A percentile compares a stretch with the other conserved stretches of the same genome.
phyloP scores from a whole-genome alignment of 2,888 invertebrate species.

The Melinaea menophilus region DNA sequence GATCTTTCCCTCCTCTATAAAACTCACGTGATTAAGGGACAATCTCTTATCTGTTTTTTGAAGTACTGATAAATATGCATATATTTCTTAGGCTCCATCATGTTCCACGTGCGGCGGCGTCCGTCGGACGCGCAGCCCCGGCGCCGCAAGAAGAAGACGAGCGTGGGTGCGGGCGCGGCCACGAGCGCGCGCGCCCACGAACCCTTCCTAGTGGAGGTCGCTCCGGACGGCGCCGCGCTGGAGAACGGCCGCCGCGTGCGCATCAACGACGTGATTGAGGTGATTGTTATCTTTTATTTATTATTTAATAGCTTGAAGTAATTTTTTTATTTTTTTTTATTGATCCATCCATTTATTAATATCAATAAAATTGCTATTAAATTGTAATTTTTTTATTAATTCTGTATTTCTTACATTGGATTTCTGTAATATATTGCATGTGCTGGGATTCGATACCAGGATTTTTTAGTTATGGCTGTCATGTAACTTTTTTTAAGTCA shows the following conservation, averaged over 20 bases:
- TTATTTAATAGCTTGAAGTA: too few species aligned
- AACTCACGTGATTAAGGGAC: too few species aligned
- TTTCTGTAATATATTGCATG: too few species aligned
- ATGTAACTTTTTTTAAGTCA: too few species aligned
- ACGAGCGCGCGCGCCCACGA: conserved; percentile 75
- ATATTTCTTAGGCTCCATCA: conserved; percentile 88
- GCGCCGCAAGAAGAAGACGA: conserved; percentile 89
- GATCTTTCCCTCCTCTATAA: too few species aligned
- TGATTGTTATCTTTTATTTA: conserved; percentile 39
- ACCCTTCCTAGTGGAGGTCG: conserved; percentile 85
- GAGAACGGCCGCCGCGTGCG: conserved; percentile 81
- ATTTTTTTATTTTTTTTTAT: too few species aligned
- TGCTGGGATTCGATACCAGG: too few species aligned
- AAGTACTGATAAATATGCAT: neutral
- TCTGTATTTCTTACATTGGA: too few species aligned
- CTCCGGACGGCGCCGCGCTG: conserved; percentile 84
- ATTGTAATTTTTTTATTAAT: too few species aligned
- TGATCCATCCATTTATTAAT: too few species aligned
- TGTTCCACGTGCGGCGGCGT: conserved; percentile 96
- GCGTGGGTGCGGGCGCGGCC: conserved; percentile 59
- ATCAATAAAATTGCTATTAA: too few species aligned
- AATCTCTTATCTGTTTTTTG: conserved; percentile 5
- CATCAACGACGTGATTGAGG: conserved; percentile 82
- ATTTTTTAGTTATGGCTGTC: too few species aligned
- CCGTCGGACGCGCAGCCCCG: conserved; percentile 94